A percentile compares a stretch with the other conserved stretches of the same genome.
phyloP scores from a whole-genome alignment of 2,797 vertebrate species.

The Aplochiton taeniatus region DNA sequence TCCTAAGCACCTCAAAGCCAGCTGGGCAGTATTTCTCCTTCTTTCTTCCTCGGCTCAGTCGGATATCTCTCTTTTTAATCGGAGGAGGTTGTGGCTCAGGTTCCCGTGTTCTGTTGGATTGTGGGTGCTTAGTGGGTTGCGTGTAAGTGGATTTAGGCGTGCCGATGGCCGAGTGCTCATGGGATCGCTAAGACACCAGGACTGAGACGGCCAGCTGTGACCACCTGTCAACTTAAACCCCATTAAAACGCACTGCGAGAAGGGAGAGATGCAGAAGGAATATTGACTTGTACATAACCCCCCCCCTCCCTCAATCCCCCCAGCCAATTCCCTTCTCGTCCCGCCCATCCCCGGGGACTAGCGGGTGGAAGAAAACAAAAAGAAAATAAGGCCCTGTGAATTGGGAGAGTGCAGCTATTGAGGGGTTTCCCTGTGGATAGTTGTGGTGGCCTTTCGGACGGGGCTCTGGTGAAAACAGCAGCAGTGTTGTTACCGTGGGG shows the following conservation, averaged over 20 bases:
- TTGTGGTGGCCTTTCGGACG: too few species aligned
- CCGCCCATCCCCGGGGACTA: too few species aligned
- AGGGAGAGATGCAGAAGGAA: conserved; percentile 51
- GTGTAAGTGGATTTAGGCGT: conserved; percentile 53
- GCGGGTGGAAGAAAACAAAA: too few species aligned
- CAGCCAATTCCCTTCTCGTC: too few species aligned
- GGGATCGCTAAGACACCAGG: conserved; percentile 44
- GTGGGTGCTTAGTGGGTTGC: conserved; percentile 38
- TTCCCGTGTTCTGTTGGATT: conserved; percentile 48
- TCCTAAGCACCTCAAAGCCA: conserved; percentile 12
- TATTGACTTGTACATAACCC: conserved; percentile 60
- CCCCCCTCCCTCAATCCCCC: too few species aligned
- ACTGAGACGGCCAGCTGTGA: conserved; percentile 50
- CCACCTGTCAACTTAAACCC: conserved; percentile 63
- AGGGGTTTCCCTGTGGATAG: too few species aligned
- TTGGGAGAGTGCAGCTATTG: too few species aligned
- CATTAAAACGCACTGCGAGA: conserved; percentile 63
- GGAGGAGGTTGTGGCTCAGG: conserved; percentile 43
- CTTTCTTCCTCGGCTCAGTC: neutral
- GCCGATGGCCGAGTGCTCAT: conserved; percentile 37
- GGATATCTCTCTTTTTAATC: conserved; percentile 44
- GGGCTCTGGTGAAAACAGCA: too few species aligned
- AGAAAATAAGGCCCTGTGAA: too few species aligned
- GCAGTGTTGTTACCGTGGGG: too few species aligned
- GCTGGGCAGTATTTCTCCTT: conserved; percentile 13